Base-by-base conservation (phyloP, 2,797 vertebrate species). In the Chiloscyllium punctatum region DNA sequence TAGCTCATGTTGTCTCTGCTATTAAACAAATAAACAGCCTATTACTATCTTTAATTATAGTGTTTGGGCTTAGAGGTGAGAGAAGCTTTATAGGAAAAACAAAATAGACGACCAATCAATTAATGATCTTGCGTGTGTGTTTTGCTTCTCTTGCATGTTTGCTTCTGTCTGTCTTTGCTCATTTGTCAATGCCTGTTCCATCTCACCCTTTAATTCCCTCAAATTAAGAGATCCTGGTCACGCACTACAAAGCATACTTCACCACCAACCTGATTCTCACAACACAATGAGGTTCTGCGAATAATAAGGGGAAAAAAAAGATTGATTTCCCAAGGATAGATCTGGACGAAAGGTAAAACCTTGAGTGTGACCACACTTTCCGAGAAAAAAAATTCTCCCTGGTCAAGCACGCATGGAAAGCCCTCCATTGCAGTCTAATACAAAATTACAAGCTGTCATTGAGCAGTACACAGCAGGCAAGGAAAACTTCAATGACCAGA, bases 21-120 rank as follows among this genome's bases (percentile, higher is more conserved):
- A 72, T 51, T 72, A 94, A 94, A 94, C 69, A 94, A 72, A 53
- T 94, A n/a, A 74, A 53, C 33, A 94, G 69, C 48, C 48, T 51
- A 94, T 74, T 94, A 42, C 94, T 57, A 18, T 18, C 48, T 94
- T 21, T 74, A 51, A 42, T 77, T 53, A 74, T 57, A 95, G 48
- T 95, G 48, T 95, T 53, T 53, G 71, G 13, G 74, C 48, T 91
- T 91, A 33, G 27, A 95, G 48, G 48, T n/a, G 30, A 95, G 94
- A 74, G 30, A 95, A 74, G 48, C 94, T 77, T 74, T 74, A 95
- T 95, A 57, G 27, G 71, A 51, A 95, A 95, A 74, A 27, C 71
- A 95, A 95, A 57, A 95, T 95, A 57, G 71, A 53, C 33, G 30
- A 42, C 30, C 71, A 77, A 95, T 95, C 94, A 74, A 77, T 95